Base-by-base conservation (phyloP, 2,797 vertebrate species). In the Takifugu ocellatus region DNA sequence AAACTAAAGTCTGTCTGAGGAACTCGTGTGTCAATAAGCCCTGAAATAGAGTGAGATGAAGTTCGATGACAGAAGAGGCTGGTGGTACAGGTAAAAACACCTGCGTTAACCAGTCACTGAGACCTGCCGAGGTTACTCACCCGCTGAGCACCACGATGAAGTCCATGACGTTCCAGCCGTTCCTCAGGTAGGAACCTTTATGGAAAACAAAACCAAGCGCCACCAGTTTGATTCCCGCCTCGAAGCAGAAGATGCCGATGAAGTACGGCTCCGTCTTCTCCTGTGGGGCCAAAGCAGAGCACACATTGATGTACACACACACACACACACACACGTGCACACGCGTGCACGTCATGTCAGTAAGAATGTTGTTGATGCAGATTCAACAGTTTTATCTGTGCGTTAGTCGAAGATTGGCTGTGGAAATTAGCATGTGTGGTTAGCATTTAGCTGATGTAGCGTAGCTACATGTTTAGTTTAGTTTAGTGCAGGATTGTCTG, bases 101-200 rank as follows among this genome's bases (percentile, higher is more conserved):
- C 10, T 12, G 5, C 14, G 36, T 9, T 39, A 14, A 14, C 14
- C 3, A 14, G 52, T 51, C 44, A 48, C 2, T 16, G 64, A 53
- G 54, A 63, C 44, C 27, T 25, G 17, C 29, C 17, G 42, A 57
- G 25, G 14, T 51, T 31, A 93, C 97, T 98, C 87, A 99, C 97
- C 97, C 97, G 0, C 96, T 99, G 79, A 99, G 93, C 61, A 98
- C 97, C 17, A 99, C 97, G 0, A 99, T 98, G 90, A 99, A 99
- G 88, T 99, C 97, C 97, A 99, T 99, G 76, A 99, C 95, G 1
- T 99, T 99, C 97, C 97, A 99, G 82, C 97, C 97, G 0, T 99
- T 99, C 75, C 97, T 93, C 75, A 99, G 93, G 84, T 99, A 99
- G 0, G 97, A 99, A 50, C 97, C 97, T 89, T 98, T 99, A 77